Evolutionary conservation across 2,888 invertebrate genomes (phyloP).

Genomic region (Cantharis rustica): DNA sequence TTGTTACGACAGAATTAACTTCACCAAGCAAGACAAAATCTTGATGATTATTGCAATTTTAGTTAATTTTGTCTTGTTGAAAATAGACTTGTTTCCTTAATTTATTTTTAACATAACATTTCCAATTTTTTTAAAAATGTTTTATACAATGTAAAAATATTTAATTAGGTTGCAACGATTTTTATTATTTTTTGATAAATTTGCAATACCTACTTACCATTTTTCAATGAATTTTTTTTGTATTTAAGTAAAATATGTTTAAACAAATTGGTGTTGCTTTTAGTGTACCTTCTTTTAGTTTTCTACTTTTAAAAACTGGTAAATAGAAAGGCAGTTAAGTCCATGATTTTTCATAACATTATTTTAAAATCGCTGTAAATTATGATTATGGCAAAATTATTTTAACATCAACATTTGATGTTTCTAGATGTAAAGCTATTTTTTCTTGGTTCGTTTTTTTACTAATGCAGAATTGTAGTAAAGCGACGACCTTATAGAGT

Average conservation of each 20-base stretch:
- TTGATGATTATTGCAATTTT: slow-evolving; percentile 12
- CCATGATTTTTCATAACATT: no score
- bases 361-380: no score
- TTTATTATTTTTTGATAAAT: not conserved
- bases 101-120: not conserved
- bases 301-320: not conserved
- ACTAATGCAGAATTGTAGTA: no score
- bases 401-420: no score
- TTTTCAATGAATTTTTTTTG: not conserved
- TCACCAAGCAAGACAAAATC: slow-evolving; percentile 45
- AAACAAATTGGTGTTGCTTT: not conserved
- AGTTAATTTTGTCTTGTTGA: not conserved
- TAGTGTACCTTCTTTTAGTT: not conserved
- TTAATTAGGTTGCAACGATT: not conserved
- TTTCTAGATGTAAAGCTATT: no score
- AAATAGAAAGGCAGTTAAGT: no score
- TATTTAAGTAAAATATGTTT: not conserved
- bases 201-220: not conserved
- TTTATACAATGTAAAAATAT: not conserved
- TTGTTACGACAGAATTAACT: slow-evolving; percentile 32
- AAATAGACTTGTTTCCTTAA: not conserved
- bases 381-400: no score
- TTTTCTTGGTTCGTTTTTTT: no score
- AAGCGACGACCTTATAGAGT: no score
- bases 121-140: not conserved